A percentile compares a stretch with the other conserved stretches of the same genome.
Evolutionary conservation across 2,797 vertebrate genomes (phyloP).

Genomic region (Triplophysa yarkandensis): DNA sequence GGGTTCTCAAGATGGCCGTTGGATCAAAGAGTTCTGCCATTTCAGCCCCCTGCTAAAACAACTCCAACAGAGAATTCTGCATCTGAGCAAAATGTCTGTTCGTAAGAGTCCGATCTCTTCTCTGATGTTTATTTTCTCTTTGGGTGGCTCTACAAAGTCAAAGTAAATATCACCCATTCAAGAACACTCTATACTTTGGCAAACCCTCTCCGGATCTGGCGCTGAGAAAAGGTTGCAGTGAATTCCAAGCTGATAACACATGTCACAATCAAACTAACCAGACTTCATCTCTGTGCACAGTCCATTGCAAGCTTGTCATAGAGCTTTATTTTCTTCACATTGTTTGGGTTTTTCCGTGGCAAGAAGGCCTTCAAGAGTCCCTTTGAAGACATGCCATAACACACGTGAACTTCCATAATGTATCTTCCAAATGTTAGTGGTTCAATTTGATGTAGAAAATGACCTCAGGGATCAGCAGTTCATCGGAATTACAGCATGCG

Average conservation of each 20-base stretch:
- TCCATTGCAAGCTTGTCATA: conserved; percentile 59
- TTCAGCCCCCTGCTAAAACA: conserved; percentile 45
- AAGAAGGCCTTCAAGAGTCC: conserved; percentile 62
- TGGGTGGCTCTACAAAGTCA: conserved; percentile 49
- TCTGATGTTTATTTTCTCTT: conserved; percentile 49
- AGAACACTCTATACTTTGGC: conserved; percentile 51
- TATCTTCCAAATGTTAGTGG: conserved; percentile 72
- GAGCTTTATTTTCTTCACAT: conserved; percentile 48
- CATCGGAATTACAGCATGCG: conserved; percentile 45
- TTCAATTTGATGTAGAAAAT: conserved; percentile 68
- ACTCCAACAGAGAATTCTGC: conserved; percentile 43
- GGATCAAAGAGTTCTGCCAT: conserved; percentile 49
- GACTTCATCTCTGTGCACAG: conserved; percentile 52
- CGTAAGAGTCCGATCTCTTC: conserved; percentile 39
- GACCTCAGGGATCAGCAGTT: conserved; percentile 60
- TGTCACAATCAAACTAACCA: conserved; percentile 55
- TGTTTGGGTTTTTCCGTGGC: conserved; percentile 39
- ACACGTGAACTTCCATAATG: conserved; percentile 75
- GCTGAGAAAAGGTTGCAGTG: conserved; percentile 44
- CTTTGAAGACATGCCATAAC: conserved; percentile 74
- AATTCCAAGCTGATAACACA: conserved; percentile 56
- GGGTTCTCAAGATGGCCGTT: conserved; percentile 37
- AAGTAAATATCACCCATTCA: conserved; percentile 54
- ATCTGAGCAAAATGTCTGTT: conserved; percentile 45
- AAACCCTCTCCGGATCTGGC: conserved; percentile 52